Evolutionary conservation across 1,140 invertebrate genomes (phyloP), one percentile per base, ranked within the genome.

Genomic region (Cotesia vestalis): DNA sequence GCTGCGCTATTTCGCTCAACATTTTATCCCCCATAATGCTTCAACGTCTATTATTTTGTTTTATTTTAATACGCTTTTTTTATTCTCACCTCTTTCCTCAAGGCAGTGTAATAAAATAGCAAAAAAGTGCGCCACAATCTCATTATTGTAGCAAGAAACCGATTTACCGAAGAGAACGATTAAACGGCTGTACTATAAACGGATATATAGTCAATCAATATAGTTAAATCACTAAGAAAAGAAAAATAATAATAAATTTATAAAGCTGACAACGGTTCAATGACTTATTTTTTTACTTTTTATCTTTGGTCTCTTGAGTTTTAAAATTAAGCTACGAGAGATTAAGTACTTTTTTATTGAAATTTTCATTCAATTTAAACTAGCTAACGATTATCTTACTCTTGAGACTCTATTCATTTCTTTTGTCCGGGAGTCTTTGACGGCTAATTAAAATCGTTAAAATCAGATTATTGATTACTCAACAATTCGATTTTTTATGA

Each of bases 351-450:
- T 27, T 40, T 64, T 64, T 8, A 64, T 61, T 55, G 53, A 20
- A 64, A 9, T 36, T 46, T 20, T 66, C 20, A 66, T 46, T 66
- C 4, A 46, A 66, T 66, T 66, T 14, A 17, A 66, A 20, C 14
- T 4, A 66, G 38, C 35, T 17, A 66, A 46, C 46, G 38, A 66
- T 66, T 66, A 66, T 66, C 17, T 46, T 51, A 66, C 63, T 51
- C 17, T 46, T 66, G 36, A 38, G 38, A 27, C 34, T 14, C n/a
- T 5, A 66, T 66, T 46, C 46, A 66, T 66, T 46, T 14, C 12
- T 51, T n/a, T 17, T 51, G 63, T 6, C 14, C n/a, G 38, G 12
- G 51, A 40, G 40, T 66, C 63, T 40, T 66, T 9, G 12, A 27
- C n/a, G 38, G 46, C 63, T 46, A 66, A 27, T 52, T 46, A 52